Evolutionary conservation across 2,888 invertebrate genomes (phyloP).

Genomic region (Drosophila dives): DNA sequence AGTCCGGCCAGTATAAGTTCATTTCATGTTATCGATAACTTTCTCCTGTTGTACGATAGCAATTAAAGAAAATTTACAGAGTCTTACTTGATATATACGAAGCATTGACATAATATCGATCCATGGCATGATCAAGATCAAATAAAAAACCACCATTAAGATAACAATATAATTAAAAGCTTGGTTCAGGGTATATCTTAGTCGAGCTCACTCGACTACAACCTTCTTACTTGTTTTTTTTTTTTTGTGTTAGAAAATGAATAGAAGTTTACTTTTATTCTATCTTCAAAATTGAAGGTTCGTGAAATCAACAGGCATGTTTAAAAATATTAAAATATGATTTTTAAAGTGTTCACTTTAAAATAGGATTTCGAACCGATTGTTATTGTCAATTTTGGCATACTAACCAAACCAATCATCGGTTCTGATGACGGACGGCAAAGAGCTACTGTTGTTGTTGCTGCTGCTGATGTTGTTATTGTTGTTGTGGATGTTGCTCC

Average conservation of each 20-base stretch:
- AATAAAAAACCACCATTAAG: background rate
- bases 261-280: background rate
- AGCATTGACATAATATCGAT: background rate
- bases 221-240: background rate
- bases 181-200: background rate
- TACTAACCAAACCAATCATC: conserved; percentile 83
- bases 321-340: background rate
- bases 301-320: background rate
- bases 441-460: conserved; percentile 42
- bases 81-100: background rate
- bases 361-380: background rate
- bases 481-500: conserved; percentile 44
- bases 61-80: background rate
- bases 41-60: background rate
- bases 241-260: background rate
- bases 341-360: background rate
- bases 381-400: background rate
- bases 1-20: background rate
- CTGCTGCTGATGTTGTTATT: conserved; percentile 34
- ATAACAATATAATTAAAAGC: background rate
- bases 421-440: conserved; percentile 59
- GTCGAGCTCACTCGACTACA: background rate
- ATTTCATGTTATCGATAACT: background rate
- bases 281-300: background rate
- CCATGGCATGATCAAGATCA: background rate